Percentiles rank a stretch among this genome's conserved stretches.
These are phyloP conservation scores for Phengaris alcon DNA, from an alignment of 2,888 invertebrate genomes.

Conservation along the genomic window DNA sequence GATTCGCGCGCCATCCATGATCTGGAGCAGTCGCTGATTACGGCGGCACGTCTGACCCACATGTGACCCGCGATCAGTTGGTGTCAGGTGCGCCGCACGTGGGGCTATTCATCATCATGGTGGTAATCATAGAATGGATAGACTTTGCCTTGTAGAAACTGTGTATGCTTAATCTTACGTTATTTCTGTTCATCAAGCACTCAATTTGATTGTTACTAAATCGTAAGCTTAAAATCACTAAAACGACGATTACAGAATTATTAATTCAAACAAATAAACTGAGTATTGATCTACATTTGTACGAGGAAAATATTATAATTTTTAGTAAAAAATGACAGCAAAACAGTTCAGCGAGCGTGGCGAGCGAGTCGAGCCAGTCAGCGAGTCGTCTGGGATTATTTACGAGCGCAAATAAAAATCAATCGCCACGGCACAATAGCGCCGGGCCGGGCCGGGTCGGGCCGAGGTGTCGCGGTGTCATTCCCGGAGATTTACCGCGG, in stretches of 20 bases:
- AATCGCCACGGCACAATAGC: neutral
- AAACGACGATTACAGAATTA: no score
- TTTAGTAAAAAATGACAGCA: neutral
- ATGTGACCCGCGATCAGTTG: slow-evolving; percentile 1
- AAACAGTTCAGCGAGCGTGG: neutral
- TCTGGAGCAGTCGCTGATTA: no score
- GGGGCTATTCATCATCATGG: slow-evolving; percentile 2
- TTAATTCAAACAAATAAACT: no score
- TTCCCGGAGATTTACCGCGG: neutral
- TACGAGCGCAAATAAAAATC: slow-evolving; percentile 6
- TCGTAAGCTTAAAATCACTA: no score
- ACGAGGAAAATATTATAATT: neutral
- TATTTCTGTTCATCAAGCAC: no score
- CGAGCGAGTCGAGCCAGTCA: neutral
- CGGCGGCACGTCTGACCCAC: slow-evolving; percentile 3
- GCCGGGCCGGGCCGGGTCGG: neutral
- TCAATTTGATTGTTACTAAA: no score
- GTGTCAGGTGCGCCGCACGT: slow-evolving; percentile 8
- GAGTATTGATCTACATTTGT: neutral
- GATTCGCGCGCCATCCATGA: neutral
- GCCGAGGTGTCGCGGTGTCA: neutral
- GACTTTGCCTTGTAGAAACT: neutral
- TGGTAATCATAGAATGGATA: neutral
- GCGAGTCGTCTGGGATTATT: neutral
- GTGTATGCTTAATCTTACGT: no score